A percentile compares a stretch with the other conserved stretches of the same genome.
Evolutionary conservation across 23 tunicate species (phyloP).

Genomic region (Styela plicata): DNA sequence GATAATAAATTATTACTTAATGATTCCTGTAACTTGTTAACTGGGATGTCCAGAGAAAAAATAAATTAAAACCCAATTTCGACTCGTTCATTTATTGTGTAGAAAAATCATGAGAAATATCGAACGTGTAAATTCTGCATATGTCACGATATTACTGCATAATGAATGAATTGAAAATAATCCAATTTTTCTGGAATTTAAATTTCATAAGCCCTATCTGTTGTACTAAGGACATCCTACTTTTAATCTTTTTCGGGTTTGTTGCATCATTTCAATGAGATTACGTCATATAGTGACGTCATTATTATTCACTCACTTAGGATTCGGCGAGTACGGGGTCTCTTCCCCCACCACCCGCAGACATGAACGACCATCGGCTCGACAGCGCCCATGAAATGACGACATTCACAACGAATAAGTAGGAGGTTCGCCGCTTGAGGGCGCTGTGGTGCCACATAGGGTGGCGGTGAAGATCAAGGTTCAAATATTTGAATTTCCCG

Average conservation of each 20-base stretch:
- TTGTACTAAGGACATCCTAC: too few relatives aligned
- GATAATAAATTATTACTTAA: too few relatives aligned
- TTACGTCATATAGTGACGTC: not conserved
- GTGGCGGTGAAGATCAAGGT: constrained; percentile 4
- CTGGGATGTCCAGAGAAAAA: too few relatives aligned
- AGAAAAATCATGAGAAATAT: too few relatives aligned
- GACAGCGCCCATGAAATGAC: constrained; percentile 33
- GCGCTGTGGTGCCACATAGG: constrained; percentile 33
- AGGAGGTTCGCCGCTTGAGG: constrained; percentile 28
- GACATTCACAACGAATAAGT: constrained; percentile 28
- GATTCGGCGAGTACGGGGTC: constrained; percentile 33
- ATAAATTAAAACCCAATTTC: too few relatives aligned
- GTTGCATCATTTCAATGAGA: not conserved
- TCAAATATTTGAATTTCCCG: not conserved
- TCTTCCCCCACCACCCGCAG: constrained; percentile 39
- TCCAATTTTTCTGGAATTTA: too few relatives aligned
- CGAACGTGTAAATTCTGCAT: too few relatives aligned
- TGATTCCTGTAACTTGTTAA: too few relatives aligned
- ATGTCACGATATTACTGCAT: too few relatives aligned
- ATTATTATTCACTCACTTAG: constrained; percentile 10
- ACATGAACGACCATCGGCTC: constrained; percentile 27
- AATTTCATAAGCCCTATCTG: too few relatives aligned
- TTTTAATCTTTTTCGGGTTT: not conserved
- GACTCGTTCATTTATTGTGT: too few relatives aligned
- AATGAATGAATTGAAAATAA: too few relatives aligned